phyloP scores from a whole-genome alignment of 2,113 vertebrate species.

The Ancistrus triradiatus region DNA sequence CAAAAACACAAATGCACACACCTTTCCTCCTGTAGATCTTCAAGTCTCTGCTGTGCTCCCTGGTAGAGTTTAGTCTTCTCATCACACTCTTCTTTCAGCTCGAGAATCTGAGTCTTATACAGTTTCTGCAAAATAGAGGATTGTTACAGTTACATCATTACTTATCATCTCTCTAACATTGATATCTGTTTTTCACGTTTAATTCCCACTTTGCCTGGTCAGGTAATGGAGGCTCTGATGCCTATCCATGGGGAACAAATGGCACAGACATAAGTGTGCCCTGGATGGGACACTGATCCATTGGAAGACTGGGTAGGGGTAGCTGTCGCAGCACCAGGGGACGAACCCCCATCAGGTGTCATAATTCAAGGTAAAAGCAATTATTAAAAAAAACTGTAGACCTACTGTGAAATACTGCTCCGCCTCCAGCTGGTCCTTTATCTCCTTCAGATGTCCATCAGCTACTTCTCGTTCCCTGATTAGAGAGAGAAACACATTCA shows the following conservation, averaged over 20 bases:
- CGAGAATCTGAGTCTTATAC: conserved; percentile 92
- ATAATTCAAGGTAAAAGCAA: neutral
- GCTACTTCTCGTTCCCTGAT: conserved; percentile 87
- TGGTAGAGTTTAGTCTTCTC: conserved; percentile 84
- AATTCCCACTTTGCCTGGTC: too few relatives aligned
- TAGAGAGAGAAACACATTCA: conserved; percentile 23
- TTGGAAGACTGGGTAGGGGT: too few relatives aligned
- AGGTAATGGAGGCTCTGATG: too few relatives aligned
- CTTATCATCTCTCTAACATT: too few relatives aligned
- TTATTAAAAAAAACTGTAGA: neutral
- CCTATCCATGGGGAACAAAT: too few relatives aligned
- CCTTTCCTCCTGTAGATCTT: conserved; percentile 88
- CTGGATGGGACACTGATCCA: too few relatives aligned
- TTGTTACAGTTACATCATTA: neutral
- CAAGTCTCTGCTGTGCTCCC: conserved; percentile 80
- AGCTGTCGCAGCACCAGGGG: too few relatives aligned
- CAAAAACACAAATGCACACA: neutral
- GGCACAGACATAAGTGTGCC: too few relatives aligned
- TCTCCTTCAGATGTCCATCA: conserved; percentile 87
- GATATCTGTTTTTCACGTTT: too few relatives aligned
- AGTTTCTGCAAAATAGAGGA: conserved; percentile 72
- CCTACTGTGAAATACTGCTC: conserved; percentile 93
- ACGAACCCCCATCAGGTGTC: too few relatives aligned
- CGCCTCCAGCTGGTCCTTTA: conserved; percentile 92
- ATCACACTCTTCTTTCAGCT: conserved; percentile 88